Evolutionary conservation across 2,113 vertebrate genomes (phyloP), one percentile per base, ranked within the genome.

Genomic region (Solea senegalensis): DNA sequence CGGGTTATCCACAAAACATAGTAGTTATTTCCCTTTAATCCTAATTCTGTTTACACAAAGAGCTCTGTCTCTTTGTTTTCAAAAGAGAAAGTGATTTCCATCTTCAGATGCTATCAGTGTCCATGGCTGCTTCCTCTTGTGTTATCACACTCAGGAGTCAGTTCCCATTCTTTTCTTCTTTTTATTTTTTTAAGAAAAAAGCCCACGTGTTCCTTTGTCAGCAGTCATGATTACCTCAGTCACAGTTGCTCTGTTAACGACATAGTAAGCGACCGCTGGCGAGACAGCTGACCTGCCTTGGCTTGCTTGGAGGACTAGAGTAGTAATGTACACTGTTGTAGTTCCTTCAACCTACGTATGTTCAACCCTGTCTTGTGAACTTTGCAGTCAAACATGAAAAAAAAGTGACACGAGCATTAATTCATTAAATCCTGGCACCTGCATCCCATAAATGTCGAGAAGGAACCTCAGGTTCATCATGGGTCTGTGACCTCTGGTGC

Each of bases 191-290:
- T 56, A 41, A 13, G n/a, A n/a, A 59, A n/a, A 58, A 79, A 60
- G 44, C 64, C 52, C 44, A 55, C 57, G 64, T 65, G 65, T 72
- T 54, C 68, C 57, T 64, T 41, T 49, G 53, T 65, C 60, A 48
- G 63, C 60, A 46, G 72, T 43, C 72, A 56, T 79, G 60, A 65
- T 79, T 69, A 73, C 81, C 59, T 76, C 39, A 52, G 76, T 69
- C 64, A 52, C 54, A 72, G 52, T 53, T 58, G 54, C 48, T 72
- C 63, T 55, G 61, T 27, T 34, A 49, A 59, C 51, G 59, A 34
- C 57, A 69, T 59, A 56, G 57, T 63, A 62, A 72, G 67, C 3
- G 12, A 53, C 67, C 34, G 14, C 57, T 69, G 76, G 68, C 54
- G 15, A 72, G 54, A 61, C 69, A 69, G 72, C 53, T 52, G 76